Conservation (phyloP, 2,113 vertebrate species). For the Noctilio leporinus region DNA sequence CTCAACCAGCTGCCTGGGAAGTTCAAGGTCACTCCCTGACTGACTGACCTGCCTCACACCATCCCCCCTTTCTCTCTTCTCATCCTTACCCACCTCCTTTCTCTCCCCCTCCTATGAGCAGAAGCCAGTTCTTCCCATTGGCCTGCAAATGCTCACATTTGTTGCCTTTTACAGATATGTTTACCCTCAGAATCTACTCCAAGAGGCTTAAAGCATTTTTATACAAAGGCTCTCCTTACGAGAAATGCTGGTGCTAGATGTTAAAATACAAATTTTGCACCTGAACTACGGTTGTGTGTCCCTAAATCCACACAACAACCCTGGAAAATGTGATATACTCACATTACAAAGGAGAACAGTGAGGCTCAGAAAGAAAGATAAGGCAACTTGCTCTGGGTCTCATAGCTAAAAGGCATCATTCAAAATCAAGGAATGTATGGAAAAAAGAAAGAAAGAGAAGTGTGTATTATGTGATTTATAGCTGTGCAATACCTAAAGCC, state of each 20-base stretch:
- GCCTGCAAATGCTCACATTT: accelerated
- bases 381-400: background rate
- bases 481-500: background rate
- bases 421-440: background rate
- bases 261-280: background rate
- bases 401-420: background rate
- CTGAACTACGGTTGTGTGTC: background rate
- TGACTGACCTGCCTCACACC: accelerated
- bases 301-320: background rate
- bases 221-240: background rate
- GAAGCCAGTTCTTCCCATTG: background rate
- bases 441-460: background rate
- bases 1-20: background rate
- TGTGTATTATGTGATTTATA: background rate
- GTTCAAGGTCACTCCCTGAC: background rate
- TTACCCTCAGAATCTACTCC: background rate
- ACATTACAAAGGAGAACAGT: background rate
- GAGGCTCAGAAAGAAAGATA: background rate
- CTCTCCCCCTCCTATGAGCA: background rate
- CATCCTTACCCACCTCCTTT: background rate
- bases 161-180: background rate
- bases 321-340: background rate
- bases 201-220: background rate
- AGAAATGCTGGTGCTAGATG: background rate
- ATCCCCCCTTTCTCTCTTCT: background rate